phyloP scores from a whole-genome alignment of 1,140 invertebrate genomes.

The Drosophila sp. region DNA sequence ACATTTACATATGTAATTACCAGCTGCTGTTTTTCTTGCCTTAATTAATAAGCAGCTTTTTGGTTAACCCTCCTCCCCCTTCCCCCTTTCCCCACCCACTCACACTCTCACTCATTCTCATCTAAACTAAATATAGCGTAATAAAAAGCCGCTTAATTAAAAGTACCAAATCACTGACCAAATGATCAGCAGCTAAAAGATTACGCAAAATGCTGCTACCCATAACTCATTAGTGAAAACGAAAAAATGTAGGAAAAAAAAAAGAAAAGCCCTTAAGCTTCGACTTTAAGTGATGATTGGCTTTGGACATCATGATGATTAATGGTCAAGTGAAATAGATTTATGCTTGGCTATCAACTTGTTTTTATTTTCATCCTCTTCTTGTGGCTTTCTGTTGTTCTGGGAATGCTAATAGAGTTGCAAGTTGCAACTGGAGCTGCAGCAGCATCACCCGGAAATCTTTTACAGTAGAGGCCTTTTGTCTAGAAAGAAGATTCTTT shows the following conservation, averaged over 20 bases:
- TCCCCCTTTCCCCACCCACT: not conserved
- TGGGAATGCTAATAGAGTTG: conserved; percentile 77
- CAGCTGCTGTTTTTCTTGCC: conserved; percentile 17
- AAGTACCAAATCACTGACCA: conserved; percentile 67
- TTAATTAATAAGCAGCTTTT: conserved; percentile 44
- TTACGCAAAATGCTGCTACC: conserved; percentile 59
- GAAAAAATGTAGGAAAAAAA: conserved; percentile 45
- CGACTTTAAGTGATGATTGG: conserved; percentile 74
- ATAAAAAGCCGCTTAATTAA: conserved; percentile 69
- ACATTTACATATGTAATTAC: conserved; percentile 70
- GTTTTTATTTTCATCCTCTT: not conserved
- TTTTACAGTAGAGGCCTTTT: conserved; percentile 61
- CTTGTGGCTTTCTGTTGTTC: conserved; percentile 39
- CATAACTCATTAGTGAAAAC: conserved; percentile 74
- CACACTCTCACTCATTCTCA: not conserved
- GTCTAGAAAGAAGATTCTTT: conserved; percentile 19
- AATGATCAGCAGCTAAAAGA: conserved; percentile 59
- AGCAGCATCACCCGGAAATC: conserved; percentile 41
- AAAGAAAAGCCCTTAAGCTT: conserved; percentile 48
- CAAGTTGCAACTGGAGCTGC: conserved; percentile 42
- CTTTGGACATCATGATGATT: conserved; percentile 74
- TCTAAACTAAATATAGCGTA: conserved; percentile 21
- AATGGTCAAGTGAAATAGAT: conserved; percentile 66
- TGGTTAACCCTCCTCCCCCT: not conserved
- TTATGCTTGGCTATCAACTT: conserved; percentile 61